These are phyloP conservation scores for Nothoprocta pentlandii DNA, from an alignment of 2,113 vertebrate genomes.

Conservation along the genomic window DNA sequence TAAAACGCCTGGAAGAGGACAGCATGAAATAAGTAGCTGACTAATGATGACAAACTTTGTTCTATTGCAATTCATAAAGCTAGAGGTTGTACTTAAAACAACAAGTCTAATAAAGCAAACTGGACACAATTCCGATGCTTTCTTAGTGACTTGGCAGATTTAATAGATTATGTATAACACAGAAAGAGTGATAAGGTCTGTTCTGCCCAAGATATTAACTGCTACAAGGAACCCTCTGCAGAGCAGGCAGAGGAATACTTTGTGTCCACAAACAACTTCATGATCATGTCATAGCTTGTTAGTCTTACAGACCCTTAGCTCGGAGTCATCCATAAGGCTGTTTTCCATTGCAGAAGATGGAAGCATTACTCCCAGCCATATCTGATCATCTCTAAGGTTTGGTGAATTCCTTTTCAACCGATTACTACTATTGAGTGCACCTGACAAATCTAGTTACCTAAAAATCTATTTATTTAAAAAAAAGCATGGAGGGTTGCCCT, in stretches of 20 bases:
- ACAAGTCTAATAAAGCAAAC: not conserved
- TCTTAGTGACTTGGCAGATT: not conserved
- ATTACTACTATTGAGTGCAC: not conserved
- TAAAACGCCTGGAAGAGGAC: not conserved
- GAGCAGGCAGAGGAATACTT: not conserved
- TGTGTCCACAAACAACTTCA: not conserved
- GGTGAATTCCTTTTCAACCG: not conserved
- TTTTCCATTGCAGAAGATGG: not conserved
- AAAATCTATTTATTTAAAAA: not conserved
- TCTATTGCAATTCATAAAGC: not conserved
- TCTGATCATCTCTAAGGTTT: not conserved
- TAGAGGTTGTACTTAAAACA: not conserved
- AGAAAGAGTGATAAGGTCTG: not conserved
- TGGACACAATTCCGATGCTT: fast-evolving
- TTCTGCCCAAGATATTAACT: not conserved
- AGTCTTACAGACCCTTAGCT: not conserved
- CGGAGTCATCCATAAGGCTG: not conserved
- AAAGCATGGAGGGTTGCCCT: not conserved
- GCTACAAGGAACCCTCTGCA: not conserved
- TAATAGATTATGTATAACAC: not conserved
- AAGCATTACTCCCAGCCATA: not conserved
- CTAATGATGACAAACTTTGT: not conserved
- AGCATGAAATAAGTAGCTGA: not conserved
- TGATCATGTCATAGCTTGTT: not conserved
- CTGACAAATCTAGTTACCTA: not conserved